Evolutionary conservation across 2,797 vertebrate genomes (phyloP).

Genomic region (Sebastes cheni): DNA sequence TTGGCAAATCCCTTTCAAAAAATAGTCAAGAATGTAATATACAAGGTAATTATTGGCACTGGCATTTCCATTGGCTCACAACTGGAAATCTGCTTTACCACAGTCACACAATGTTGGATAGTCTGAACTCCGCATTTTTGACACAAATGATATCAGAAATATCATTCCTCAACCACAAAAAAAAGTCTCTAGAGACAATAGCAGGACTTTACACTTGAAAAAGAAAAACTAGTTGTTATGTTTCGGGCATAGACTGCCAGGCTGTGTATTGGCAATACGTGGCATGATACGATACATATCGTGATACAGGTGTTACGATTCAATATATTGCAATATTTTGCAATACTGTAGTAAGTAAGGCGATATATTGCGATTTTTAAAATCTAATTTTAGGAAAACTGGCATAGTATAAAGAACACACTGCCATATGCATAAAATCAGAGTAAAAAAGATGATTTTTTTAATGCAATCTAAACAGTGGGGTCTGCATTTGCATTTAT

Average conservation of each 20-base stretch:
- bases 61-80: not conserved
- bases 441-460: too few species aligned
- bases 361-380: accelerated
- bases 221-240: not conserved
- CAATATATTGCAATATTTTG: too few species aligned
- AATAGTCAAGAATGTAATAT: not conserved
- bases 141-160: not conserved
- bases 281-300: too few species aligned
- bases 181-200: not conserved
- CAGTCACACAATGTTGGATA: not conserved
- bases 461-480: too few species aligned
- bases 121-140: not conserved
- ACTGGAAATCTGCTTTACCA: not conserved
- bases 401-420: too few species aligned
- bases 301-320: too few species aligned
- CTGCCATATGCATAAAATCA: too few species aligned
- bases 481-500: too few species aligned
- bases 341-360: too few species aligned
- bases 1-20: not conserved
- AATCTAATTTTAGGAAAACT: too few species aligned
- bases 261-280: too few species aligned
- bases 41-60: not conserved
- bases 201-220: not conserved
- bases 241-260: accelerated
- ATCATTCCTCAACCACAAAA: not conserved